phyloP scores from a whole-genome alignment of 2,113 vertebrate genomes.

The Sigmodon hispidus region DNA sequence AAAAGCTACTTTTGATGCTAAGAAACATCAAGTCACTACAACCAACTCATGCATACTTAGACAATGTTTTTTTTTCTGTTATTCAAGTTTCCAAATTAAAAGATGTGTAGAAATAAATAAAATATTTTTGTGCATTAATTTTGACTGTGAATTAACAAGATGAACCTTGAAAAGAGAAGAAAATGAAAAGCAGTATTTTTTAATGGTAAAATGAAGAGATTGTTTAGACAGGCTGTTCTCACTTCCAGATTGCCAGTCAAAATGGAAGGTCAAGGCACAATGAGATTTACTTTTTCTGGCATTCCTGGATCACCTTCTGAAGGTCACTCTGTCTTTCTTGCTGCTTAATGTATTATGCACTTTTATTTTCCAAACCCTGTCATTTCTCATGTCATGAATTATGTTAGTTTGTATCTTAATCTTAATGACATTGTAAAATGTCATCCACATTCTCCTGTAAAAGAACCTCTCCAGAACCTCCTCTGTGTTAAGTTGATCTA shows the following conservation, averaged over 20 bases:
- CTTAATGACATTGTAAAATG: slow-evolving; percentile 61
- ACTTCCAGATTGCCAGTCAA: background rate
- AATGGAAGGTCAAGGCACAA: background rate
- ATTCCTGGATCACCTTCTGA: background rate
- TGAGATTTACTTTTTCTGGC: background rate
- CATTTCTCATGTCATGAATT: slow-evolving; percentile 55
- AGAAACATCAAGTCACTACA: background rate
- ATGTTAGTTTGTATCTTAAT: slow-evolving; percentile 59
- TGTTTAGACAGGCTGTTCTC: background rate
- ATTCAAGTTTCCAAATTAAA: background rate
- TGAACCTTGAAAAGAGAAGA: background rate
- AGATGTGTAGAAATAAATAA: background rate
- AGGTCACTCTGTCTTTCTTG: background rate
- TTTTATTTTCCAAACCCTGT: background rate
- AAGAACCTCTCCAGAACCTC: slow-evolving; percentile 60
- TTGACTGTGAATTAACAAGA: background rate
- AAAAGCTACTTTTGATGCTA: background rate
- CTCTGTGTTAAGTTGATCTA: slow-evolving; percentile 69
- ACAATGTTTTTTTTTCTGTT: background rate
- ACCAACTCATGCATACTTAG: background rate
- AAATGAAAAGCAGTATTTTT: background rate
- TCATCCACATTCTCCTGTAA: slow-evolving; percentile 48
- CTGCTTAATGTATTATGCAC: background rate
- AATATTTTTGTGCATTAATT: background rate
- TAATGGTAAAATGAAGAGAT: background rate